Evolutionary conservation across 2,888 invertebrate species (phyloP).

Genomic region (Homarus gammarus): DNA sequence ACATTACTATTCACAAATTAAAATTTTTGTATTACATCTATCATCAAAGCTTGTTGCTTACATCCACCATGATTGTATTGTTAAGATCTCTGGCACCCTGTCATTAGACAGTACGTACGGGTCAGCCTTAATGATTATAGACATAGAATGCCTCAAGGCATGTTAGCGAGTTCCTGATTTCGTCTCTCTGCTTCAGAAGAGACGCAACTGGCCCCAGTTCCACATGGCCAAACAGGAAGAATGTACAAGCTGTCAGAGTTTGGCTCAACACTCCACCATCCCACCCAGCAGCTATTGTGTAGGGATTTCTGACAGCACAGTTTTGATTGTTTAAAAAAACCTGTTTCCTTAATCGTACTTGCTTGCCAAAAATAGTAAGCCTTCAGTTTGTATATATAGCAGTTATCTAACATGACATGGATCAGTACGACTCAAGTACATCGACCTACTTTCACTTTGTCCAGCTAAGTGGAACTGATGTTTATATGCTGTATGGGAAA

Average conservation of each 20-base stretch:
- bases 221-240: slow-evolving; percentile 22
- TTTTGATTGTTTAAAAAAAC: slow-evolving; percentile 3
- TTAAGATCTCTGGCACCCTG: background rate
- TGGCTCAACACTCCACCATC: slow-evolving; percentile 41
- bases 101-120: background rate
- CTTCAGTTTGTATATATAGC: no score
- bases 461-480: no score
- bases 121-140: background rate
- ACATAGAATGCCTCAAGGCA: background rate
- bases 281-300: slow-evolving; percentile 29
- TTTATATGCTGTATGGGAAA: no score
- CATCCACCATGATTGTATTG: background rate
- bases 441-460: no score
- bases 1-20: background rate
- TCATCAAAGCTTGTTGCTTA: background rate
- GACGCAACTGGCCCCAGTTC: slow-evolving; percentile 25
- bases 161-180: slow-evolving; percentile 10
- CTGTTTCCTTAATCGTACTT: slow-evolving; percentile 6
- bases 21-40: background rate
- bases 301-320: slow-evolving; percentile 18
- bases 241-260: slow-evolving; percentile 33
- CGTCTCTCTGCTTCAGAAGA: slow-evolving; percentile 35
- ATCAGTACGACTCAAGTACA: no score
- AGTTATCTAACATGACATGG: no score
- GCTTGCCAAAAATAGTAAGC: background rate